Evolutionary conservation across 2,888 invertebrate genomes (phyloP).

Genomic region (Drosophila falleni): DNA sequence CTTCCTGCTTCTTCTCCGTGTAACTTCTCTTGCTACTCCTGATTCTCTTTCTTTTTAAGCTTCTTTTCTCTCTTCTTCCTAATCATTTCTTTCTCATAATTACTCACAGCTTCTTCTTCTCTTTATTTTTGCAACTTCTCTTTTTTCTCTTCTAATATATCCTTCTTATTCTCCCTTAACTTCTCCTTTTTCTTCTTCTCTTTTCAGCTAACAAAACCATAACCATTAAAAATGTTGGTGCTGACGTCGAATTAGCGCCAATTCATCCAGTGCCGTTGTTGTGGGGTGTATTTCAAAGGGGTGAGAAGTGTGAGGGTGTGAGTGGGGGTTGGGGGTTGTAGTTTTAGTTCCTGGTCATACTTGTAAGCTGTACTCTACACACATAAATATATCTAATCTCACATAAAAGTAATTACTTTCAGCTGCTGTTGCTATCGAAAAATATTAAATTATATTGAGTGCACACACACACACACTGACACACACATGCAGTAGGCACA

Average conservation of each 20-base stretch:
- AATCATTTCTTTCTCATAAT: too few species aligned
- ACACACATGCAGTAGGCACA: constrained; percentile 7
- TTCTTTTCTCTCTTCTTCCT: not conserved
- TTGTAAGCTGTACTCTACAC: constrained; percentile 36
- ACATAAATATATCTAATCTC: constrained; percentile 80
- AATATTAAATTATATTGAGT: constrained; percentile 81
- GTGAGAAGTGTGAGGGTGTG: not conserved
- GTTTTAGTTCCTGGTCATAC: constrained; percentile 41
- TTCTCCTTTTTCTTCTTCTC: not conserved
- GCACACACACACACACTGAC: constrained; percentile 47
- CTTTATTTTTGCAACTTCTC: not conserved
- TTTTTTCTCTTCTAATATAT: not conserved
- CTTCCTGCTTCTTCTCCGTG: too few species aligned
- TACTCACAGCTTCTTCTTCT: not conserved
- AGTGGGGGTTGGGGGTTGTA: not conserved
- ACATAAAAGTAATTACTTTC: constrained; percentile 78
- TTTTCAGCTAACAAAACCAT: not conserved
- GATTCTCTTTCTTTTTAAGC: not conserved
- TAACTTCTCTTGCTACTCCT: not conserved
- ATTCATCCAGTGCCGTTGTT: not conserved
- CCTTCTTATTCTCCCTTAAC: not conserved
- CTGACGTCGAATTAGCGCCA: constrained; percentile 73
- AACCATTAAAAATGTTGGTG: constrained; percentile 66
- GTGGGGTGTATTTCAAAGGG: not conserved
- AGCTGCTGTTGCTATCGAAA: constrained; percentile 79